These are phyloP conservation scores for Drosophila funebris DNA, from an alignment of 1,140 invertebrate species.

Conservation along the genomic window DNA sequence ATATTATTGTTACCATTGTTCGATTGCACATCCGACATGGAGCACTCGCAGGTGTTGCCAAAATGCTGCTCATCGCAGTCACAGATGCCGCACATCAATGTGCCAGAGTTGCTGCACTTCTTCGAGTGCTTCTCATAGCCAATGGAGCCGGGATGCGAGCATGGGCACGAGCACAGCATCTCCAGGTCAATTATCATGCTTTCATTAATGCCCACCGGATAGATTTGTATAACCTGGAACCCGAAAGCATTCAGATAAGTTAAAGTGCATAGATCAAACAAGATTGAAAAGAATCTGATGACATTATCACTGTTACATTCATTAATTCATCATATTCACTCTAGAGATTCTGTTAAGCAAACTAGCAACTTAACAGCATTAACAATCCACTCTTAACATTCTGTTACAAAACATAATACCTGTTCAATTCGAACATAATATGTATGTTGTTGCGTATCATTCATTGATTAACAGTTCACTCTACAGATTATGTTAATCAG, in stretches of 20 bases:
- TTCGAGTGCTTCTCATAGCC: constrained; percentile 85
- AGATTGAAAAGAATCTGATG: too few relatives aligned
- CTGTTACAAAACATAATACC: too few relatives aligned
- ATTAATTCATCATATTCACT: too few relatives aligned
- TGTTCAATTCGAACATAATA: too few relatives aligned
- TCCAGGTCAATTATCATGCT: constrained; percentile 92
- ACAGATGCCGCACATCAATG: constrained; percentile 94
- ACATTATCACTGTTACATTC: too few relatives aligned
- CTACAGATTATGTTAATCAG: too few relatives aligned
- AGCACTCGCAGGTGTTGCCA: constrained; percentile 95
- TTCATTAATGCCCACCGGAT: constrained; percentile 96
- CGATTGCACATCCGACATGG: constrained; percentile 75
- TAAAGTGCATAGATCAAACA: not conserved
- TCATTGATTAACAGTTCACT: too few relatives aligned
- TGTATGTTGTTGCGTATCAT: too few relatives aligned
- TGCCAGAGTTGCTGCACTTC: constrained; percentile 88
- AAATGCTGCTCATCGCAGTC: constrained; percentile 91
- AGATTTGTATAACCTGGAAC: constrained; percentile 89
- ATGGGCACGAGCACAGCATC: constrained; percentile 95
- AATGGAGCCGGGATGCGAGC: constrained; percentile 88
- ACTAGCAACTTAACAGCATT: too few relatives aligned
- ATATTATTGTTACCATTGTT: constrained; percentile 83
- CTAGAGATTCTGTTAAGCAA: too few relatives aligned
- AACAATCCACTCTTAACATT: too few relatives aligned
- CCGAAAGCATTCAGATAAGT: not conserved